Conservation (phyloP, 1,140 invertebrate genomes). For the Anoplophora glabripennis region DNA sequence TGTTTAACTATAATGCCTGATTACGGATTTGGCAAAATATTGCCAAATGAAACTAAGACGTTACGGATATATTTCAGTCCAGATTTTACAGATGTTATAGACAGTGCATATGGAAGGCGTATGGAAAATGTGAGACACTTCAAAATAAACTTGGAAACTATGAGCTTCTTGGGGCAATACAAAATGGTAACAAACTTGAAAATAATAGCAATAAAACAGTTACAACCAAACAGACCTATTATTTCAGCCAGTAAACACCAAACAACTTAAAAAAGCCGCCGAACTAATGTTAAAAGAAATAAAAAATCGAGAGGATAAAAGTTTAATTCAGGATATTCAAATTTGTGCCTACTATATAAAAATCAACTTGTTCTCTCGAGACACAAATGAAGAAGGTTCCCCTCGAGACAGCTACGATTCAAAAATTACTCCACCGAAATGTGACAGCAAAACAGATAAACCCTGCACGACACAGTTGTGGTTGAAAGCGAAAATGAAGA, state of each 20-base stretch:
- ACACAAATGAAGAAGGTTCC: neutral
- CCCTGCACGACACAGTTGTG: neutral
- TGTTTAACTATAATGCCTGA: slow-evolving; percentile 31
- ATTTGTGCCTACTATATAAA: neutral
- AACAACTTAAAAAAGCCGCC: slow-evolving; percentile 19
- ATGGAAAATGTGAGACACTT: slow-evolving; percentile 19
- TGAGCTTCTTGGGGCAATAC: slow-evolving; percentile 27
- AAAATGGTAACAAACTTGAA: slow-evolving; percentile 19
- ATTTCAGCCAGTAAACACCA: slow-evolving; percentile 13
- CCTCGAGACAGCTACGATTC: neutral
- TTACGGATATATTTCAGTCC: slow-evolving; percentile 28
- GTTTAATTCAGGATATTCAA: neutral
- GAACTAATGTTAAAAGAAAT: slow-evolving; percentile 4
- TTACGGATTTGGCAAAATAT: slow-evolving; percentile 34
- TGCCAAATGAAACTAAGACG: slow-evolving; percentile 23
- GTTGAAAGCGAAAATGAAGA: slow-evolving; percentile 14
- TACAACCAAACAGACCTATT: neutral
- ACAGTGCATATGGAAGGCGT: neutral
- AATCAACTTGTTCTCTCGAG: neutral
- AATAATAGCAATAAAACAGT: no score
- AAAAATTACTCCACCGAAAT: neutral
- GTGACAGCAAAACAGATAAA: neutral
- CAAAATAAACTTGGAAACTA: slow-evolving; percentile 22
- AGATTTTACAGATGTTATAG: slow-evolving; percentile 24
- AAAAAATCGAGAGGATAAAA: neutral